Evolutionary conservation across 1,140 invertebrate species (phyloP).

Genomic region (Trichonephila clavata): DNA sequence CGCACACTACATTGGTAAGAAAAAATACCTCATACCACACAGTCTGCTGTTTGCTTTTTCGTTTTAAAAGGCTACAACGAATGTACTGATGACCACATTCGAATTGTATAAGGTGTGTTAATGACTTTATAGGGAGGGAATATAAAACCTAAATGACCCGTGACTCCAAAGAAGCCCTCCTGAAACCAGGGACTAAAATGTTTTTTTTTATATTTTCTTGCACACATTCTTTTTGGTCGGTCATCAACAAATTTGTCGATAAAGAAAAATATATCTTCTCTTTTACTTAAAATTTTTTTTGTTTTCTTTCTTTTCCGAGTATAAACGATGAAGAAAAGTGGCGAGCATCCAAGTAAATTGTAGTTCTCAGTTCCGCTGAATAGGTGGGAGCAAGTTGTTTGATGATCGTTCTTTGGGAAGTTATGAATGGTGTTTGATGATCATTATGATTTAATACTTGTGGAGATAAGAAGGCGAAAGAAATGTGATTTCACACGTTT

Average conservation of each 20-base stretch:
- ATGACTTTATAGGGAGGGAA: conserved; percentile 47
- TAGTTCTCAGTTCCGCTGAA: conserved; percentile 4
- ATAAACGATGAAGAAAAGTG: conserved; percentile 24
- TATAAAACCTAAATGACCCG: conserved; percentile 48
- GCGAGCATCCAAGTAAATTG: conserved; percentile 16
- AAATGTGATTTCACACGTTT: conserved; percentile 37
- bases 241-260: conserved; percentile 52
- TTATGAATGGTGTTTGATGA: conserved; percentile 37
- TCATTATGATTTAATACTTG: conserved; percentile 30
- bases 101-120: conserved; percentile 29
- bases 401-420: conserved; percentile 37
- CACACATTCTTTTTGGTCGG: conserved; percentile 38
- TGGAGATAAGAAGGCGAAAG: neutral
- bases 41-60: conserved; percentile 5
- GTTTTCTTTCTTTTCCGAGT: neutral
- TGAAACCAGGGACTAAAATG: conserved; percentile 25
- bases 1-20: neutral
- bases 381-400: neutral
- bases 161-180: conserved; percentile 14
- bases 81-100: conserved; percentile 46
- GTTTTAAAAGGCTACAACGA: neutral
- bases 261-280: neutral
- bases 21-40: neutral
- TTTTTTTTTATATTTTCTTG: neutral
- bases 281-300: neutral